Evolutionary conservation across 1,140 invertebrate genomes (phyloP), one percentile per base, ranked within the genome.

Genomic region (Saccostrea echinata): DNA sequence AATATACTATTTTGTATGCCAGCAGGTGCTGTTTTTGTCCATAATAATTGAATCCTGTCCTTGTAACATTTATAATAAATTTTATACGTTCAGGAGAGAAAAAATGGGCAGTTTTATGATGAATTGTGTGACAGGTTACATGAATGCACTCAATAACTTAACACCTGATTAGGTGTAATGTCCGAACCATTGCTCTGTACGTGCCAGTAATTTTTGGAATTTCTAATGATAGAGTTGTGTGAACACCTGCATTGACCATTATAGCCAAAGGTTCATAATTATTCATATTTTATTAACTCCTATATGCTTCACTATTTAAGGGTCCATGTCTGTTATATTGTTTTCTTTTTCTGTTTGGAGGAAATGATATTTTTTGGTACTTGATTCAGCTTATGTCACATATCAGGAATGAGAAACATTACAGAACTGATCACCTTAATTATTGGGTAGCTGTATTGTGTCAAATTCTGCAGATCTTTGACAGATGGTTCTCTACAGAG

Each of bases 111-210:
- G n/a, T 27, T 71, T 27, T 71, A 71, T 71, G 68, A 71, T 71
- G 68, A 71, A 30, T 33, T 71, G 68, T 71, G 68, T 71, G 68
- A 71, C 68, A 71, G n/a, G 68, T 71, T 71, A 71, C 68, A 30
- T 30, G 68, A 30, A 30, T 71, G 68, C 24, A 71, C 68, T 71
- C 24, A 13, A 71, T 71, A 30, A 71, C 68, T 71, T 71, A n/a
- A 30, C 68, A 71, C 68, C 68, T 71, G 68, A 71, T 71, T 24
- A 71, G 27, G 68, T 71, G 8, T 30, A 71, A 71, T 71, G 68
- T 71, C 68, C 68, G 30, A 71, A 71, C 30, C 68, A 71, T 71
- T 71, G 68, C 27, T 71, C 68, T 33, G 24, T 27, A 55, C 9
- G 13, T 57, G 68, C 27, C 30, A 11, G 0, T 71, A 30, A 71